phyloP scores from a whole-genome alignment of 1,140 invertebrate species.

The Cotesia typhae region DNA sequence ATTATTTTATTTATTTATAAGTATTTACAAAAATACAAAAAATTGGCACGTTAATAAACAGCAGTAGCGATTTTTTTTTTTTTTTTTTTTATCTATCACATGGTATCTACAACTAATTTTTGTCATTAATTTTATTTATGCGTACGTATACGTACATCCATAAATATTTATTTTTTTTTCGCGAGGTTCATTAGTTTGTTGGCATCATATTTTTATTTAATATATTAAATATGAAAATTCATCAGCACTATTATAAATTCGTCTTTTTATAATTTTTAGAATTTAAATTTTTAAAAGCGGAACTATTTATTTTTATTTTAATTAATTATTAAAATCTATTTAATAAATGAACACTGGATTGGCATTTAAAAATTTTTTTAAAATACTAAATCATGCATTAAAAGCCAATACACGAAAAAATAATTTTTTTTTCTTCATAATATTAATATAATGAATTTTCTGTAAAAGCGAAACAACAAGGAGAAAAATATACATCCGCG shows the following conservation, averaged over 20 bases:
- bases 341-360: constrained; percentile 23
- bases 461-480: constrained; percentile 11
- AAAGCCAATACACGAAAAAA: neutral
- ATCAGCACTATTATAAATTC: neutral
- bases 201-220: neutral
- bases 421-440: neutral
- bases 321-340: constrained; percentile 5
- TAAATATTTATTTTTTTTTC: constrained; percentile 5
- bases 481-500: constrained; percentile 21
- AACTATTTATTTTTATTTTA: neutral
- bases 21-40: constrained; percentile 62
- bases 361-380: neutral
- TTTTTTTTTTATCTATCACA: constrained; percentile 46
- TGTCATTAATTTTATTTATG: constrained; percentile 8
- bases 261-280: neutral
- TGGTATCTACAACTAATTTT: constrained; percentile 18
- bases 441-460: neutral
- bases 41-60: constrained; percentile 56
- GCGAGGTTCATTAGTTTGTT: constrained; percentile 19
- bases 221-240: neutral
- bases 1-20: constrained; percentile 25
- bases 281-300: neutral
- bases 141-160: neutral
- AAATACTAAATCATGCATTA: too few species aligned
- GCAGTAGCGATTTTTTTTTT: constrained; percentile 45